phyloP scores from a whole-genome alignment of 1,140 invertebrate species.

The Geopemphigus sp. region DNA sequence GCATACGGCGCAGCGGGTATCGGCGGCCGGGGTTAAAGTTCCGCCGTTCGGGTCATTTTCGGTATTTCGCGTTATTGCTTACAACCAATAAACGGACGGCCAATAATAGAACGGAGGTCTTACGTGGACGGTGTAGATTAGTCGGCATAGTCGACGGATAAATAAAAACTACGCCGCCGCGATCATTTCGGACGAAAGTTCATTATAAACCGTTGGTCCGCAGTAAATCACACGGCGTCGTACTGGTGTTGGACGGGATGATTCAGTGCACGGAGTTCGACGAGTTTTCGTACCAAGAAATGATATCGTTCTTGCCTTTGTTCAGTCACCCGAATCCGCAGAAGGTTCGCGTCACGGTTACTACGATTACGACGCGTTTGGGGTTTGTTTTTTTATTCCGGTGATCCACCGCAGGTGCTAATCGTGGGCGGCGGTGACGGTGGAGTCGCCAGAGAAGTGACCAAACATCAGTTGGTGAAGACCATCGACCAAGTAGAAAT shows the following conservation, averaged over 20 bases:
- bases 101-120: no score
- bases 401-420: conserved; percentile 64
- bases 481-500: conserved; percentile 92
- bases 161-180: no score
- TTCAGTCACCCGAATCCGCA: conserved; percentile 88
- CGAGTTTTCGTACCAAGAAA: conserved; percentile 98
- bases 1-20: no score
- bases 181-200: no score
- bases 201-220: no score
- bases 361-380: background rate
- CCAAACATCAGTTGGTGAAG: conserved; percentile 88
- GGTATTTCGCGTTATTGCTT: no score
- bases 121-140: no score
- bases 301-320: conserved; percentile 92
- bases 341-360: conserved; percentile 62
- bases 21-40: no score
- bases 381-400: background rate
- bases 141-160: no score
- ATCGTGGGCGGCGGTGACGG: conserved; percentile 98
- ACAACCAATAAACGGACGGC: no score
- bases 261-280: conserved; percentile 96
- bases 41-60: no score
- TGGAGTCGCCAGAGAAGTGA: conserved; percentile 90
- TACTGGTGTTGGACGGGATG: conserved; percentile 89
- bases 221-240: conserved; percentile 83